These are phyloP conservation scores for Urosaurus nigricauda DNA, from an alignment of 2,797 vertebrate genomes.

Conservation along the genomic window DNA sequence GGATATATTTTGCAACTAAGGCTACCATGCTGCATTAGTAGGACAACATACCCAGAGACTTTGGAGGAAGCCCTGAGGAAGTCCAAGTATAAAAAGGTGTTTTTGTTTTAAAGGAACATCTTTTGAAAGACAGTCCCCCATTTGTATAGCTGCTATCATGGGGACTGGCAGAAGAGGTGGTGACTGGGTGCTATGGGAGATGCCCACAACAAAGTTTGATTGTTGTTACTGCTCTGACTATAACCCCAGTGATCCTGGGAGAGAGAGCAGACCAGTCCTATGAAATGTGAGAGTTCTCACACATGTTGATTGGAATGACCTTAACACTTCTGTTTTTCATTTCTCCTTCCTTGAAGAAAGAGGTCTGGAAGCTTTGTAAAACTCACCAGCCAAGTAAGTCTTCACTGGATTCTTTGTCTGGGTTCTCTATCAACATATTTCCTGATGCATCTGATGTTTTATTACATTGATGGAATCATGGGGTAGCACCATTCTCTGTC, in stretches of 20 bases:
- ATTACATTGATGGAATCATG: not conserved
- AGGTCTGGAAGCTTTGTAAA: not conserved
- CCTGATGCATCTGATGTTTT: not conserved
- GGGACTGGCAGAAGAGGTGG: conserved; percentile 45
- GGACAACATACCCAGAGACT: conserved; percentile 74
- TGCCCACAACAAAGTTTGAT: not conserved
- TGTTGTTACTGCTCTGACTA: not conserved
- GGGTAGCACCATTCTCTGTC: not conserved
- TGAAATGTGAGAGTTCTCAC: not conserved
- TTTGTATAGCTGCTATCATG: conserved; percentile 64
- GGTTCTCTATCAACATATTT: not conserved
- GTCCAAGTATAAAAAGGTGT: conserved; percentile 72
- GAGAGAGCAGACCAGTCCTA: not conserved
- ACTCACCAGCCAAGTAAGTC: rapidly evolving
- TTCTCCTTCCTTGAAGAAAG: not conserved
- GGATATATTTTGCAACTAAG: conserved; percentile 85
- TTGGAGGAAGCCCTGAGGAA: conserved; percentile 76
- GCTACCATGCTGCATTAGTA: conserved; percentile 75
- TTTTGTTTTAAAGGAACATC: conserved; percentile 32
- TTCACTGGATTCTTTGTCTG: not conserved
- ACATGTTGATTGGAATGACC: not conserved
- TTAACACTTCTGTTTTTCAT: not conserved
- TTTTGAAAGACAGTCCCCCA: conserved; percentile 51
- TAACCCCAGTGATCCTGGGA: not conserved
- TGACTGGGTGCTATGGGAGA: not conserved